These are phyloP conservation scores for Luehdorfia chinensis DNA, from an alignment of 1,140 invertebrate species.

Conservation along the genomic window DNA sequence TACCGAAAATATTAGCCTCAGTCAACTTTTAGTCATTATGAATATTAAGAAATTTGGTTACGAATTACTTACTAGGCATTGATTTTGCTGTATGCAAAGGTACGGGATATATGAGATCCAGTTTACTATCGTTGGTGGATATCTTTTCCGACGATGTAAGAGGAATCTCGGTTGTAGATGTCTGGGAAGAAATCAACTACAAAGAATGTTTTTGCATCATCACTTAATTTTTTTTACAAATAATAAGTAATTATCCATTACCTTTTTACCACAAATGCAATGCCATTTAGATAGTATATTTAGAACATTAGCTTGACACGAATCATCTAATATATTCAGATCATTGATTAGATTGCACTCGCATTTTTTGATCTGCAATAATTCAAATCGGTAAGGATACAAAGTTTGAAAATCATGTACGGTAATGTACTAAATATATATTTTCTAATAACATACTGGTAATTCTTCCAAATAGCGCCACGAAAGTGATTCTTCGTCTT, in stretches of 20 bases:
- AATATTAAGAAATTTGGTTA: too few species aligned
- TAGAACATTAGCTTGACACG: constrained; percentile 61
- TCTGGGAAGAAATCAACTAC: constrained; percentile 38
- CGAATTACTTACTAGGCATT: constrained; percentile 31
- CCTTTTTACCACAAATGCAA: constrained; percentile 64
- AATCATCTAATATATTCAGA: constrained; percentile 57
- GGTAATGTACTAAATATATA: too few species aligned
- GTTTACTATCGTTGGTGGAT: constrained; percentile 23
- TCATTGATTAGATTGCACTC: constrained; percentile 64
- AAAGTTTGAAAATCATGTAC: too few species aligned
- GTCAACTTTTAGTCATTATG: too few species aligned
- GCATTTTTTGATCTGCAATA: constrained; percentile 60
- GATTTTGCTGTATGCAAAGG: constrained; percentile 44
- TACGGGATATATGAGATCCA: constrained; percentile 29
- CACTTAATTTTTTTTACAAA: too few species aligned
- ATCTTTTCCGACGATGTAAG: constrained; percentile 37
- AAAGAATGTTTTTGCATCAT: background rate
- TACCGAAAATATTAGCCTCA: too few species aligned
- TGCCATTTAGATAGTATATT: constrained; percentile 66
- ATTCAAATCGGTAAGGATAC: too few species aligned
- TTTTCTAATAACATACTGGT: constrained; percentile 33
- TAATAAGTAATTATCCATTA: constrained; percentile 25
- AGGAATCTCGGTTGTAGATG: constrained; percentile 56
- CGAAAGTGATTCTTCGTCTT: constrained; percentile 44
- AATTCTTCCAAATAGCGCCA: constrained; percentile 58